Evolutionary conservation across 1,140 invertebrate species (phyloP), one percentile per base, ranked within the genome.

Genomic region (Bombus haemorrhoidalis): DNA sequence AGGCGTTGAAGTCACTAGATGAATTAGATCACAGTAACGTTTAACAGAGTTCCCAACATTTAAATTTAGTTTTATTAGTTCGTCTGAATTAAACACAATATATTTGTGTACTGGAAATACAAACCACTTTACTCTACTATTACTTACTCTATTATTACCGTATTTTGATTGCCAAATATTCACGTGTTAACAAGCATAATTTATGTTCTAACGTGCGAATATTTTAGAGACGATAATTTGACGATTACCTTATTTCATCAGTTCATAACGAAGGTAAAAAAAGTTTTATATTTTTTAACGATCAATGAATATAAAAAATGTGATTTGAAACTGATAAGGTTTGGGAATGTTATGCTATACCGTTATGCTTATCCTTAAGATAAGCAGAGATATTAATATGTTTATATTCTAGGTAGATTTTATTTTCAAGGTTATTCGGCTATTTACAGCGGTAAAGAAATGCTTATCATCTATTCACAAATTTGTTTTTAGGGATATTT

Each of bases 1-100:
- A 81, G 13, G 72, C 72, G 18, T 87, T 81, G 15, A 81, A 76
- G 18, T 87, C 62, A 76, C 71, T 22, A 18, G n/a, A 28, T 2
- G n/a, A 64, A 86, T 41, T 43, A 4, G 0, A 43, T 66, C 62
- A 6, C 3, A 32, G 1, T 28, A 39, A 34, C 12, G 28, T 12
- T 69, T 69, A 25, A 37, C n/a, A 37, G 2, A 32, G n/a, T 66
- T 32, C 5, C 2, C 15, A 66, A 18, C n/a, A 34, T 18, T 9
- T 32, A 66, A 34, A 6, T 32, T 32, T 66, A 66, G 6, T 32
- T 39, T 28, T 25, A 13, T 28, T 71, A 12, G 5, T 53, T 53
- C 47, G 18, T 22, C 47, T 5, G 2, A 41, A n/a, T 41, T n/a
- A 72, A 53, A 9, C 25, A 8, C 4, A 28, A 6, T 72, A 15